Percentiles rank a stretch among this genome's conserved stretches.
Conservation (phyloP, 2,113 vertebrate genomes). For the Vidua macroura region DNA sequence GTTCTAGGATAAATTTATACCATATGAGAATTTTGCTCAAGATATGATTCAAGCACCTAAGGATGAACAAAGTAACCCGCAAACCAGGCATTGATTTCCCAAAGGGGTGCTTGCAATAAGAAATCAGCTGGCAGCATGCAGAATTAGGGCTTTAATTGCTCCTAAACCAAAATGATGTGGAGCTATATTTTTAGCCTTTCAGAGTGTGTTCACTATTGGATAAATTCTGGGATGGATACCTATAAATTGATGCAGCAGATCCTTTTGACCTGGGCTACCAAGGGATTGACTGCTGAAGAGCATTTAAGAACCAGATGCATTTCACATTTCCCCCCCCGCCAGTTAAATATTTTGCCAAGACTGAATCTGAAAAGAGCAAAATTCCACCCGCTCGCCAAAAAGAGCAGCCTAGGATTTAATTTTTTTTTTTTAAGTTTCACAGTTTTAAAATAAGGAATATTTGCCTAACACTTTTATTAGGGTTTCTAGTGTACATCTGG, state of each 20-base stretch:
- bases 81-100: constrained; percentile 12
- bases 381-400: not conserved
- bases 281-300: not conserved
- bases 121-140: not conserved
- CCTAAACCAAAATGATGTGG: not conserved
- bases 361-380: constrained; percentile 14
- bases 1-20: not conserved
- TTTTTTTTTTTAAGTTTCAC: not conserved
- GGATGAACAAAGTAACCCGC: not conserved
- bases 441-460: not conserved
- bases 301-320: not conserved
- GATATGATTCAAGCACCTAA: not conserved
- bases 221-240: not conserved
- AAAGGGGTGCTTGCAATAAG: not conserved
- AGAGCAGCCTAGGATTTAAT: not conserved
- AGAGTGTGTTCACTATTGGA: not conserved
- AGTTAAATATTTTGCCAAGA: not conserved
- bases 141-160: constrained; percentile 23
- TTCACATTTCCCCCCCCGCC: not conserved
- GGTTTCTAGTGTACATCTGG: constrained; percentile 12
- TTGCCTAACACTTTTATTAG: not conserved
- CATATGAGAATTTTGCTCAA: not conserved
- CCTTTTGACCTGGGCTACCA: not conserved
- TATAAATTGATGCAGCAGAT: not conserved
- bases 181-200: not conserved